Base-by-base conservation (phyloP, 2,113 vertebrate genomes). In the Hyperoodon ampullatus region DNA sequence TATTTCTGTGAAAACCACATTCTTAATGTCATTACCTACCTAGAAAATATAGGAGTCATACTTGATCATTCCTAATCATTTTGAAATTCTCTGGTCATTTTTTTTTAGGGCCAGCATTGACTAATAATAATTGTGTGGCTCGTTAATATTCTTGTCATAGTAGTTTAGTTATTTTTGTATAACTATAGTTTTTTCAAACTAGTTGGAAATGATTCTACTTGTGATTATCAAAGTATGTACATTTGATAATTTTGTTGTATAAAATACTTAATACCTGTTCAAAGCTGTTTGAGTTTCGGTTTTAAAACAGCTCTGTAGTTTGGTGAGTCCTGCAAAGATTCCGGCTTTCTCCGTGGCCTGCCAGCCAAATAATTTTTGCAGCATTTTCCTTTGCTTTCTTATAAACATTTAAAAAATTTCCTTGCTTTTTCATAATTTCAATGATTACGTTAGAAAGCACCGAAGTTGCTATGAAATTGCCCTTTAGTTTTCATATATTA, bases 201-300 rank as follows among this genome's bases (percentile, higher is more conserved):
- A 66, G 6, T 87, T 88, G 68, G 92, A 53, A 91, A 65, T 60
- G 33, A 87, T 21, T 39, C 47, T 87, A 71, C 86, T 95, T 96
- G 74, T 70, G 71, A 66, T 90, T 87, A 35, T 91, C 33, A 8
- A 85, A 72, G 26, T 91, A 19, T 88, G 33, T 83, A 30, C 23
- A 21, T 68, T 93, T 88, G 84, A 82, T 92, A 71, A 93, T 77
- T 97, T 90, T 98, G 42, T 77, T 88, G 75, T 75, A 63, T 65
- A 30, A 89, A 94, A 78, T 58, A 90, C 42, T 96, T 78, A 93
- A 71, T 98, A 98, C 94, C 95, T 98, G 92, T 97, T 85, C 65
- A 91, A 80, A 92, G 80, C 71, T 60, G 61, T 77, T 75, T 91
- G 97, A 98, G 97, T 98, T 98, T 97, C 97, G 30, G 90, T 98